Conservation (phyloP, 2,797 vertebrate species). For the Onychomys torridus region DNA sequence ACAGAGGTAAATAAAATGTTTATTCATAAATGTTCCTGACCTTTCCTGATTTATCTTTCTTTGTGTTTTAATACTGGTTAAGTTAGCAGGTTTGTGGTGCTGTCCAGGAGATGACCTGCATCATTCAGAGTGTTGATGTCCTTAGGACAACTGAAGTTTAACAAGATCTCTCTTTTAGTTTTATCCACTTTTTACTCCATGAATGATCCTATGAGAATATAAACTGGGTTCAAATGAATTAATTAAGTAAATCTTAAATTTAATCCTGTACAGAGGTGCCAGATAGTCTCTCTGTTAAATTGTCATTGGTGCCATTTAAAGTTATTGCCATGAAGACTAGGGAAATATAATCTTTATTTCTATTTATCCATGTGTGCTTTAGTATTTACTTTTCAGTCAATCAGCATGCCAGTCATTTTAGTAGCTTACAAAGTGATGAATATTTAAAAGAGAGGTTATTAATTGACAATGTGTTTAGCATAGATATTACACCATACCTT, state of each 20-base stretch:
- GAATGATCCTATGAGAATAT: neutral
- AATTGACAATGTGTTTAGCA: slow-evolving; percentile 79
- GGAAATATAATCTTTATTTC: slow-evolving; percentile 63
- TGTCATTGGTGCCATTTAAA: neutral
- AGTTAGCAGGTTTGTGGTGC: neutral
- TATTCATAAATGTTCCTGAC: neutral
- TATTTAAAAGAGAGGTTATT: slow-evolving; percentile 79
- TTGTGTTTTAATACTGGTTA: neutral
- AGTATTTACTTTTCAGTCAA: slow-evolving; percentile 76
- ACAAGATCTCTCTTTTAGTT: neutral
- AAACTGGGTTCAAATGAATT: neutral
- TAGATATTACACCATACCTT: slow-evolving; percentile 58
- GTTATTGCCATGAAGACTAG: neutral
- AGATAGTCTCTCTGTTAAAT: neutral
- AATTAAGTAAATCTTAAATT: neutral
- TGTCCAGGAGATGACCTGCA: neutral
- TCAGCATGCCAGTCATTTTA: slow-evolving; percentile 72
- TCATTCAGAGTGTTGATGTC: accelerated
- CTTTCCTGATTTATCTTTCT: neutral
- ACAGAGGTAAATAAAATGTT: neutral
- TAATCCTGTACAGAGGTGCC: neutral
- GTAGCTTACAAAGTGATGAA: slow-evolving; percentile 75
- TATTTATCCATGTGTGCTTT: slow-evolving; percentile 71
- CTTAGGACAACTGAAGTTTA: neutral
- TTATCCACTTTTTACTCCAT: neutral